Base-by-base conservation (phyloP, 1,140 invertebrate genomes). In the Agraylea sexmaculata region DNA sequence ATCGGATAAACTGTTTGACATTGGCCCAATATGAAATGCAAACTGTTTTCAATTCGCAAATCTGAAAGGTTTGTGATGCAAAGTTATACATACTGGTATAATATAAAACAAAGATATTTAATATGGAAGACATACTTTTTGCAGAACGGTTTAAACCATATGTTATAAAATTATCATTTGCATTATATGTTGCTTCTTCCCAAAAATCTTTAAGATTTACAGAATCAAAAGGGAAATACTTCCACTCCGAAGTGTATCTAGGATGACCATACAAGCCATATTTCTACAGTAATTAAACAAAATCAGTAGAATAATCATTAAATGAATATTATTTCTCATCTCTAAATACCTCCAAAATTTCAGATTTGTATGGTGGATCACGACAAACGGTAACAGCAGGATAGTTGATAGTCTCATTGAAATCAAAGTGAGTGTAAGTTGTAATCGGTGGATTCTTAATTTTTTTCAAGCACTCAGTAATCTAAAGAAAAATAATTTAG, bases 361-460 rank as follows among this genome's bases (percentile, higher is more conserved):
- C 56, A 19, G 54, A 59, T 45, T 73, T 74, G 48, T 74, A 78
- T 0, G 71, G 58, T 0, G 75, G 74, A 28, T 72, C 68, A 18
- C 73, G 56, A 45, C 75, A 78, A 37, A 78, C 60, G 0, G 74
- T 78, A 0, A 78, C 51, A 36, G 74, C 73, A 7, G 75, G 75
- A 55, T 76, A 77, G 29, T 59, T 51, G 28, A 78, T 64, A 0
- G 73, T 72, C 11, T 73, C 67, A 47, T 78, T 77, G 19, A 75
- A 64, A 48, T 68, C 67, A 40, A 75, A 74, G 46, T 70, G 68
- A 0, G 73, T 72, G 47, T 75, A 71, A 5, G 75, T 77, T 1
- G 74, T 70, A 11, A 76, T 64, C 0, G 75, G 75, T 2, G 69
- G 69, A 47, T 69, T 45, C 0, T 62, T 51, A 16, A 77, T 51